Evolutionary conservation across 2,797 vertebrate species (phyloP).

Genomic region (Gymnocypris eckloni): DNA sequence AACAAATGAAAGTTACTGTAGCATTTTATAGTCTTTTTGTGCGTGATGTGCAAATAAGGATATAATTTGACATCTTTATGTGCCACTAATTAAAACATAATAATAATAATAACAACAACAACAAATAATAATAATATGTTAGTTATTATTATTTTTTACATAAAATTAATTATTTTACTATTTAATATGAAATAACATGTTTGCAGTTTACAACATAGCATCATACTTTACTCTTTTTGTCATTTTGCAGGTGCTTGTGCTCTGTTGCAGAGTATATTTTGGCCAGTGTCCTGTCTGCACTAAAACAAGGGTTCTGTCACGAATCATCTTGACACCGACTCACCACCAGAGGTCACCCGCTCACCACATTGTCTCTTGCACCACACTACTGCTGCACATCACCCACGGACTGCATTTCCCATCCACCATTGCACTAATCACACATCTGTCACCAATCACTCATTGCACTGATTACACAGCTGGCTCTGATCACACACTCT

Average conservation of each 20-base stretch:
- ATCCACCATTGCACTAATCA: too few species aligned
- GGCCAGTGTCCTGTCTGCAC: slow-evolving; percentile 28
- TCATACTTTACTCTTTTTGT: neutral
- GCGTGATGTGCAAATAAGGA: neutral
- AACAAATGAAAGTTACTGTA: neutral
- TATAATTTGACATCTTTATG: neutral
- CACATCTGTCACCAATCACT: too few species aligned
- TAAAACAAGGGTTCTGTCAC: neutral
- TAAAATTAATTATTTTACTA: neutral
- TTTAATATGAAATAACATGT: neutral
- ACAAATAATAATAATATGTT: neutral
- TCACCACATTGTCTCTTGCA: too few species aligned
- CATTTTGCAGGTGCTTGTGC: slow-evolving; percentile 27
- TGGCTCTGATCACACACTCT: too few species aligned
- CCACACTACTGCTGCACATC: too few species aligned
- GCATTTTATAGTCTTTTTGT: neutral
- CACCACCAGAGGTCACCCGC: too few species aligned
- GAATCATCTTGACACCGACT: too few species aligned
- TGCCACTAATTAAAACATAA: neutral
- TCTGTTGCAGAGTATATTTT: slow-evolving; percentile 27
- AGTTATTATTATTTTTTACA: neutral
- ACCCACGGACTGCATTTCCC: too few species aligned
- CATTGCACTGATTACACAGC: too few species aligned
- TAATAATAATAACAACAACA: neutral
- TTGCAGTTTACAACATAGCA: neutral